Conservation (phyloP, 2,888 invertebrate species). For the Drosophila barbarae region DNA sequence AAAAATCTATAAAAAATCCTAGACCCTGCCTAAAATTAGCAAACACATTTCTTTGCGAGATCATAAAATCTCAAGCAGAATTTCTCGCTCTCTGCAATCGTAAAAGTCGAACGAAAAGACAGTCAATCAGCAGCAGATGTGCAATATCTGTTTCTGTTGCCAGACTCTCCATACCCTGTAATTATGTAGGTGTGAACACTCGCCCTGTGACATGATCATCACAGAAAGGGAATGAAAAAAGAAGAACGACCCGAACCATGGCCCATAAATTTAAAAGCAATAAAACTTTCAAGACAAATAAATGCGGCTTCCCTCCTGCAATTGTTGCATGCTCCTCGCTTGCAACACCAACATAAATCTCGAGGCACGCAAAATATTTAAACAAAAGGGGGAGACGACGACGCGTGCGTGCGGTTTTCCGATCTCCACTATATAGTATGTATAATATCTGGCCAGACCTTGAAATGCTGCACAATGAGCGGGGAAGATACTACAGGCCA, state of each 20-base stretch:
- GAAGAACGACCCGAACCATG: slow-evolving; percentile 11
- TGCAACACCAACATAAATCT: slow-evolving; percentile 54
- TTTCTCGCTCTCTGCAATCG: neutral
- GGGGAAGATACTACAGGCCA: neutral
- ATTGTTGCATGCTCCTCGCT: slow-evolving; percentile 15
- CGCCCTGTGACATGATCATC: slow-evolving; percentile 55
- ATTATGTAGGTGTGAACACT: slow-evolving; percentile 67
- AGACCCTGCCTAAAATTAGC: neutral
- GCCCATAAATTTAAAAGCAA: slow-evolving; percentile 76
- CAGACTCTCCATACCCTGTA: slow-evolving; percentile 32
- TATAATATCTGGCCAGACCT: slow-evolving; percentile 51
- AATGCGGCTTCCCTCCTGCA: slow-evolving; percentile 53
- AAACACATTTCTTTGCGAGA: neutral
- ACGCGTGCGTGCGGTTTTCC: slow-evolving; percentile 52
- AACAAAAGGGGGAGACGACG: slow-evolving; percentile 50
- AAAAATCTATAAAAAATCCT: neutral
- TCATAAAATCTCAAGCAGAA: neutral
- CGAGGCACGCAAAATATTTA: slow-evolving; percentile 70
- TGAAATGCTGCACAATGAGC: slow-evolving; percentile 56
- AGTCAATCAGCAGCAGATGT: slow-evolving; percentile 29
- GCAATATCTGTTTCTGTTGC: slow-evolving; percentile 3
- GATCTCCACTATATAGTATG: slow-evolving; percentile 11
- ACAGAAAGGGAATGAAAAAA: neutral
- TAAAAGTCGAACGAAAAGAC: neutral
- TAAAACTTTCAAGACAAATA: slow-evolving; percentile 79